Evolutionary conservation across 2,797 vertebrate genomes (phyloP), one percentile per base, ranked within the genome.

Genomic region (Dendrocincla fuliginosa): DNA sequence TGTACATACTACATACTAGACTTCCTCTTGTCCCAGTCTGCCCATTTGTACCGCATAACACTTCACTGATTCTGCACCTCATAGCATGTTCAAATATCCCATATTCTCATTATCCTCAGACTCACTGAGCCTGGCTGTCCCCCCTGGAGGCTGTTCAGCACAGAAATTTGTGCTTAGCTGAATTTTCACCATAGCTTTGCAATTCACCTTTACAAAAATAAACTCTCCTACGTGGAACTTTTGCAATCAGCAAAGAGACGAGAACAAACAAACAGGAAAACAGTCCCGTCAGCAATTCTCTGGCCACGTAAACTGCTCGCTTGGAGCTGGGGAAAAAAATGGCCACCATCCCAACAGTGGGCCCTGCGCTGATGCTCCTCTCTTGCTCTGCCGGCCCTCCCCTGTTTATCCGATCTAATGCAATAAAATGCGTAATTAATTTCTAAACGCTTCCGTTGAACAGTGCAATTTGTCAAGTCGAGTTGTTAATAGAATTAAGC

Each of bases 401-500:
- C 96, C 95, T 98, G 97, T 98, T 98, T 98, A 98, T 98, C 98
- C 97, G 24, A 98, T 98, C 98, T 98, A 98, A 97, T 96, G 98
- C 98, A 98, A 98, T 98, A 98, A 98, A 98, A 98, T 98, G 98
- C 97, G 94, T 98, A 98, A 98, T 98, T 98, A 98, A 98, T 98
- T 98, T 98, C 98, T 98, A 98, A 98, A 98, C 70, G 97, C 97
- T 98, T 98, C 97, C 32, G 94, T 98, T 98, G 98, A 98, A 97
- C 98, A 30, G 97, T 97, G 98, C 98, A 98, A 98, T 98, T 98
- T 98, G 98, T 98, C 98, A 98, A 98, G 98, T 98, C 95, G 87
- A 97, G 97, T 98, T 98, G 98, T 98, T 98, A 98, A 98, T 98
- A 98, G 98, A 98, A 98, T 98, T 98, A 98, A 98, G 98, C 98